Percentiles rank a stretch among this genome's conserved stretches.
These are phyloP conservation scores for Ochotona curzoniae DNA, from an alignment of 2,113 vertebrate species.

Conservation along the genomic window DNA sequence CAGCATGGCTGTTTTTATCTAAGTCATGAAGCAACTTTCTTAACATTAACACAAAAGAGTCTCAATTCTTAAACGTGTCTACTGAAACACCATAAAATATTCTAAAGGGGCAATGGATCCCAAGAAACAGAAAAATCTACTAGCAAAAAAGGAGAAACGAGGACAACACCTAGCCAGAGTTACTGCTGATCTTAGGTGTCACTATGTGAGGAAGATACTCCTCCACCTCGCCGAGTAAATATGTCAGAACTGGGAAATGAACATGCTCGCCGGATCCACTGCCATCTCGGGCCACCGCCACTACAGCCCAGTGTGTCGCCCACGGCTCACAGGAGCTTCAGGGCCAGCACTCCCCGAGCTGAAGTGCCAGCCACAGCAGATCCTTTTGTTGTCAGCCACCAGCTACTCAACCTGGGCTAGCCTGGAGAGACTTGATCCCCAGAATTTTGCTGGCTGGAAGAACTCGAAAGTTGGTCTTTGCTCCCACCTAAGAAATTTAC, in stretches of 20 bases:
- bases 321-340: too few species aligned
- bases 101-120: neutral
- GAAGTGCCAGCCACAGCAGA: neutral
- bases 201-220: neutral
- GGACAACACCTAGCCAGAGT: neutral
- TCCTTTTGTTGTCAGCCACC: neutral
- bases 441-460: neutral
- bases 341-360: too few species aligned
- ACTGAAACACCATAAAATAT: neutral
- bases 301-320: too few species aligned
- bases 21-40: constrained; percentile 14
- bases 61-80: neutral
- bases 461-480: neutral
- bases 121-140: neutral
- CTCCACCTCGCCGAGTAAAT: neutral
- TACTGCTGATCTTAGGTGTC: neutral
- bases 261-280: neutral
- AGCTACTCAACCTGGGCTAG: neutral
- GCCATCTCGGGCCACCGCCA: neutral
- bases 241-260: constrained; percentile 21
- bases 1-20: neutral
- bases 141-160: neutral
- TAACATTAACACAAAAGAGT: neutral
- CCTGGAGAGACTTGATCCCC: neutral
- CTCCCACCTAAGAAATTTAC: neutral